Percentiles rank a stretch among this genome's conserved stretches.
Conservation (phyloP, 2,113 vertebrate species). For the Piprites chloris region DNA sequence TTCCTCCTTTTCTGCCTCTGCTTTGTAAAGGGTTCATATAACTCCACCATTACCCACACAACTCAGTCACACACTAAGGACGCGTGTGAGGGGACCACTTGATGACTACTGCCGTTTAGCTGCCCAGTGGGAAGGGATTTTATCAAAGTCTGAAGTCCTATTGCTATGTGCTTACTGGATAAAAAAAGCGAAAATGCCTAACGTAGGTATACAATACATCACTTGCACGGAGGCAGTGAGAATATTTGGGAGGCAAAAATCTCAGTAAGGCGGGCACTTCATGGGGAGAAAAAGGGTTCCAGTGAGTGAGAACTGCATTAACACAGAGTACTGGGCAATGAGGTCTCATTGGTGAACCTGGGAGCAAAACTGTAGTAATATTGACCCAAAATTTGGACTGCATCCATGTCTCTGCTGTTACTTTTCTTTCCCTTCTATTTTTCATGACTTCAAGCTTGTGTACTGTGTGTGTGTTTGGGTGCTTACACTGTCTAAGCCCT, state of each 20-base stretch:
- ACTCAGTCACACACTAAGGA: not conserved
- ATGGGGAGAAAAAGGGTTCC: not conserved
- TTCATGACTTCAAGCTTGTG: not conserved
- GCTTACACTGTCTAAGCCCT: not conserved
- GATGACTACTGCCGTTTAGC: not conserved
- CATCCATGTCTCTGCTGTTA: not conserved
- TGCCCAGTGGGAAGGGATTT: not conserved
- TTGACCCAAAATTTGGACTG: not conserved
- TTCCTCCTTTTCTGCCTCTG: not conserved
- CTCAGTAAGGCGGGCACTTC: not conserved
- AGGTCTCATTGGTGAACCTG: not conserved
- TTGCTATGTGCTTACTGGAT: not conserved
- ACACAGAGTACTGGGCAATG: not conserved
- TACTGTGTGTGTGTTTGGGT: not conserved
- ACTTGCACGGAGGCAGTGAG: not conserved
- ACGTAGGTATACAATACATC: not conserved
- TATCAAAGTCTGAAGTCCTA: not conserved
- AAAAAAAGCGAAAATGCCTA: not conserved
- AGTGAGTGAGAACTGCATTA: not conserved
- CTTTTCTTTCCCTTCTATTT: not conserved
- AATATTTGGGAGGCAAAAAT: not conserved
- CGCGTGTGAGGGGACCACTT: not conserved
- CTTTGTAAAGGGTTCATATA: not conserved
- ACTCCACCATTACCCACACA: not conserved
- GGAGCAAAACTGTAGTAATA: not conserved